Evolutionary conservation across 1,140 invertebrate species (phyloP).

Genomic region (Triops cancriformis): DNA sequence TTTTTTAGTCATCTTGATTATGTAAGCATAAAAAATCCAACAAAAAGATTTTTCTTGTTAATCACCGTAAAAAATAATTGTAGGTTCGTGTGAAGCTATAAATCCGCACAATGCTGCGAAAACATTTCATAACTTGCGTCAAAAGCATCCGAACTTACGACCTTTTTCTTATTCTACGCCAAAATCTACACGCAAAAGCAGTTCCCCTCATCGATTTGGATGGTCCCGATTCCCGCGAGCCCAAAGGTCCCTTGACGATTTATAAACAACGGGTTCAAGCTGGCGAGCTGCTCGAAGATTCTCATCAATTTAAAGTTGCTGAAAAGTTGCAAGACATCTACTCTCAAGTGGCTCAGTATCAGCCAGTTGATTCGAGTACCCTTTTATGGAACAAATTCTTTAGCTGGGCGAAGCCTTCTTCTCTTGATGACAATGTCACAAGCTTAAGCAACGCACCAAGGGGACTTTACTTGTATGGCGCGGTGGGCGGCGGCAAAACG

Average conservation of each 20-base stretch:
- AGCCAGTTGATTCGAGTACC: not conserved
- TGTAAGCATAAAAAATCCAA: too few species aligned
- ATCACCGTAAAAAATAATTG: too few species aligned
- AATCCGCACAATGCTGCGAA: not conserved
- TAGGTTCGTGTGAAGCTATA: too few species aligned
- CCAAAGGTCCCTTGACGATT: conserved; percentile 25
- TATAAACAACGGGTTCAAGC: conserved; percentile 40
- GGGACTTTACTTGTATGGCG: conserved; percentile 73
- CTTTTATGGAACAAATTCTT: conserved; percentile 40
- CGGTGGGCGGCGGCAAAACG: conserved; percentile 91
- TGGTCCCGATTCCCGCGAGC: not conserved
- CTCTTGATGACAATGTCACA: conserved; percentile 40
- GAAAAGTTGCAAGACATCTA: conserved; percentile 60
- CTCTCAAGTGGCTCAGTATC: conserved; percentile 52
- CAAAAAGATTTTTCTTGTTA: too few species aligned
- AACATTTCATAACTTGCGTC: not conserved
- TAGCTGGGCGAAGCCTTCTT: conserved; percentile 31
- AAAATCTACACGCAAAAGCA: not conserved
- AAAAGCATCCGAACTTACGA: not conserved
- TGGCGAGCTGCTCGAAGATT: conserved; percentile 55
- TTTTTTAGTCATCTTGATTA: too few species aligned
- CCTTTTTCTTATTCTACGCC: not conserved
- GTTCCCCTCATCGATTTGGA: not conserved
- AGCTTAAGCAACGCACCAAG: conserved; percentile 50
- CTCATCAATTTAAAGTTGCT: conserved; percentile 59